Base-by-base conservation (phyloP, 2,797 vertebrate species). In the Myotis daubentonii region DNA sequence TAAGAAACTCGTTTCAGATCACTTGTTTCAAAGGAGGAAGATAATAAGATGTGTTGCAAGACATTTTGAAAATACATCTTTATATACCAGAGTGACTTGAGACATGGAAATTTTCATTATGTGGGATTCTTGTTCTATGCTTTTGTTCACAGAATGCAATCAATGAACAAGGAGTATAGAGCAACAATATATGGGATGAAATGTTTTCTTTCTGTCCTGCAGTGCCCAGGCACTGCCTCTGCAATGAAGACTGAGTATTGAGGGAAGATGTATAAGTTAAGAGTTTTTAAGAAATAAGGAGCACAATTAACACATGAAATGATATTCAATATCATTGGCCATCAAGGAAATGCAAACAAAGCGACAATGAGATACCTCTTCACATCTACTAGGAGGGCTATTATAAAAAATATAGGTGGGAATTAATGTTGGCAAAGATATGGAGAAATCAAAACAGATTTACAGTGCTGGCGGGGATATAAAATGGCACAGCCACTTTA, bases 1-100 rank as follows among this genome's bases (percentile, higher is more conserved):
- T 71, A 89, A 70, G 80, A 91, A 95, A 83, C 17, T 84, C 15
- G 22, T 66, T 96, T 95, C 41, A 84, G 53, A 71, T 68, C 22
- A 65, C 57, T 71, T 44, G 25, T 66, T 65, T 91, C 83, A 81
- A 65, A 68, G 53, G 44, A 70, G 85, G 41, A 85, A 89, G 47
- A 75, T 20, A 86, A 23, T n/a, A 86, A 79, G 20, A 53, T 16
- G 3, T 47, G 5, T 83, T 72, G 25, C 36, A 62, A 82, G 49
- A 65, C 38, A 16, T 75, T 25, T 84, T 66, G 84, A 12, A 89
- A 92, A 57, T 76, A 23, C n/a, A 30, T 53, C 86, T 93, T 76
- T 94, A n/a, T 36, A 38, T 89, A n/a, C 16, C 38, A 55, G 16
- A 72, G 25, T 22, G 76, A 72, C 28, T 74, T 72, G 70, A 49